phyloP scores from a whole-genome alignment of 1,140 invertebrate genomes.

The Agrilus planipennis region DNA sequence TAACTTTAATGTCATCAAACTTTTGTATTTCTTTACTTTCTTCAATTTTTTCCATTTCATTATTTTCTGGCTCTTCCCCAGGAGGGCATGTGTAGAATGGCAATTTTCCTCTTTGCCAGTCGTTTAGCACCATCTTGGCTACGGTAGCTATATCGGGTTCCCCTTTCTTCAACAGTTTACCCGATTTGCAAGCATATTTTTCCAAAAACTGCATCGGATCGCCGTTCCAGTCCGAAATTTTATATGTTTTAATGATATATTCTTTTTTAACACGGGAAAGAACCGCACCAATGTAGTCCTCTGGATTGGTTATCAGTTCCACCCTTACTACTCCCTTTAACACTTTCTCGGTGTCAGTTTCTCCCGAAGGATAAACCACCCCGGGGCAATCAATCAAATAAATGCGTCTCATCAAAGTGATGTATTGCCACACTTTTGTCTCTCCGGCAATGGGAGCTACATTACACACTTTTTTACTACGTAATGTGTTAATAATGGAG shows the following conservation, averaged over 20 bases:
- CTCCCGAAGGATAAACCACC: conserved; percentile 89
- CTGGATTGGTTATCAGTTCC: conserved; percentile 87
- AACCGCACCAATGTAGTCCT: conserved; percentile 85
- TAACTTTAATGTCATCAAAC: conserved; percentile 68
- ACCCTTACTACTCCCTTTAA: conserved; percentile 92
- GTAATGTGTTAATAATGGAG: conserved; percentile 93
- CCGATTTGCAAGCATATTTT: conserved; percentile 71
- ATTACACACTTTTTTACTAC: conserved; percentile 93
- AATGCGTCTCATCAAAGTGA: conserved; percentile 94
- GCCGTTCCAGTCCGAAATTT: conserved; percentile 60
- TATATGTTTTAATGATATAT: conserved; percentile 87
- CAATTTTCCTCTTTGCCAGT: conserved; percentile 95
- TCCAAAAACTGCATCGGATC: conserved; percentile 84
- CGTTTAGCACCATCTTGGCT: conserved; percentile 94
- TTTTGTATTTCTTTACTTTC: conserved; percentile 58
- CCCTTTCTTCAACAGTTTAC: conserved; percentile 90
- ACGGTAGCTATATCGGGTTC: conserved; percentile 84
- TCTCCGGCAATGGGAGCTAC: conserved; percentile 98
- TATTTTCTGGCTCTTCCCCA: conserved; percentile 45
- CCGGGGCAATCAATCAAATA: conserved; percentile 99
- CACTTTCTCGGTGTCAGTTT: conserved; percentile 91
- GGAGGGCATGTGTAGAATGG: conserved; percentile 87
- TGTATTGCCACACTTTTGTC: conserved; percentile 99
- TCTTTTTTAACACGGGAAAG: conserved; percentile 80
- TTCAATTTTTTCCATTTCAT: conserved; percentile 31